phyloP scores from a whole-genome alignment of 2,888 invertebrate genomes.

The Bombylius discolor region DNA sequence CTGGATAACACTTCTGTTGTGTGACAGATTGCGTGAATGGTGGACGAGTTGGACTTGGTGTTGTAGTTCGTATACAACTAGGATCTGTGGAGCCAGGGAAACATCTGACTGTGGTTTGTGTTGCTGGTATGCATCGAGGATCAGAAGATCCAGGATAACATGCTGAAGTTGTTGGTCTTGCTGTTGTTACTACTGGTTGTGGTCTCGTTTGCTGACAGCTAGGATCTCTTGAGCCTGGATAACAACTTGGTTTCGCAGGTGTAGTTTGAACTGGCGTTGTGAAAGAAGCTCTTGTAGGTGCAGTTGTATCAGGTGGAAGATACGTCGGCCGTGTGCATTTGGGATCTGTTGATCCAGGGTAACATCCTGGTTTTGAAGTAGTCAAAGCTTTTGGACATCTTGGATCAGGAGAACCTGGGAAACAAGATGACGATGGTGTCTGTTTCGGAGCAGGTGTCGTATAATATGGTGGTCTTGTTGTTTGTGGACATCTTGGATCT shows the following conservation, averaged over 20 bases:
- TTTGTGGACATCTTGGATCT: conserved; percentile 26
- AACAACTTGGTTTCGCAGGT: conserved; percentile 19
- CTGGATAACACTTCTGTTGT: conserved; percentile 20
- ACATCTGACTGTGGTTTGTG: conserved; percentile 15
- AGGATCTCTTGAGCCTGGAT: conserved; percentile 25
- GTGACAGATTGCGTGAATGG: conserved; percentile 15
- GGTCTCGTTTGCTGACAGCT: conserved; percentile 22
- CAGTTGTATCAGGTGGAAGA: neutral
- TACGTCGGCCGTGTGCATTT: conserved; percentile 25
- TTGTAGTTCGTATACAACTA: conserved; percentile 15
- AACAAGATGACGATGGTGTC: conserved; percentile 21
- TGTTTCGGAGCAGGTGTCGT: conserved; percentile 17
- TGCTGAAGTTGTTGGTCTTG: conserved; percentile 15
- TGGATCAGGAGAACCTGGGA: conserved; percentile 33
- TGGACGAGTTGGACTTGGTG: conserved; percentile 25
- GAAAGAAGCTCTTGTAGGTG: conserved; percentile 14
- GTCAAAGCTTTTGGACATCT: conserved; percentile 22
- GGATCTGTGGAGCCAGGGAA: conserved; percentile 19
- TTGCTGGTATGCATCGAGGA: conserved; percentile 19
- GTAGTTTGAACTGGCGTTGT: too few relatives aligned
- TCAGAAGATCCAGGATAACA: conserved; percentile 25
- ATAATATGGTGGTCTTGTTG: neutral
- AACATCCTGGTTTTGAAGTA: conserved; percentile 24
- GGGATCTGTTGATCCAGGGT: conserved; percentile 38
- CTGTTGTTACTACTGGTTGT: conserved; percentile 14